A percentile compares a stretch with the other conserved stretches of the same genome.
Evolutionary conservation across 92 coral and sea anemone species (phyloP).

Genomic region (Bergia sp.): DNA sequence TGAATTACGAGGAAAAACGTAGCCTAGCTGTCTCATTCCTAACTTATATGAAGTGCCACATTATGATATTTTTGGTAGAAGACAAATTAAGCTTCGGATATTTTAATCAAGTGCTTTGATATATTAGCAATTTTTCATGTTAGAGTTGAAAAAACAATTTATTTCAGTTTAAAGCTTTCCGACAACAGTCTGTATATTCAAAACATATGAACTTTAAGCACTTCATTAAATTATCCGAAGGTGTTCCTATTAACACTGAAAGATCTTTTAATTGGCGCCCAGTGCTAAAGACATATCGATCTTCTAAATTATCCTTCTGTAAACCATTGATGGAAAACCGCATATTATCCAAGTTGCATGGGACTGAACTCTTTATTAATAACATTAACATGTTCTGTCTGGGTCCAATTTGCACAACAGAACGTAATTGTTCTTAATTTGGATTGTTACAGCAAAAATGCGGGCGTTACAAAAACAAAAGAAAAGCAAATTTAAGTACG

Average conservation of each 20-base stretch:
- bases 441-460: slow-evolving; percentile 6
- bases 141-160: not conserved
- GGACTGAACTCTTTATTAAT: not conserved
- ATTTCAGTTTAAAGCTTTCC: not conserved
- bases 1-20: too few species aligned
- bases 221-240: not conserved
- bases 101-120: not conserved
- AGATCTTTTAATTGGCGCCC: slow-evolving; percentile 12
- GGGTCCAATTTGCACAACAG: slow-evolving; percentile 13
- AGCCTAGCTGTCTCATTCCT: not conserved
- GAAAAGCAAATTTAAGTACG: not conserved
- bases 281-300: slow-evolving; percentile 1
- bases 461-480: not conserved
- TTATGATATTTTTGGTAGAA: too few species aligned
- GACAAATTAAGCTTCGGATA: not conserved
- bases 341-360: not conserved
- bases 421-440: not conserved
- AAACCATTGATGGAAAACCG: not conserved
- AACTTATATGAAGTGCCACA: not conserved
- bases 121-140: not conserved
- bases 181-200: not conserved
- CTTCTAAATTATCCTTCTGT: slow-evolving; percentile 4
- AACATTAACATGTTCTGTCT: slow-evolving; percentile 11
- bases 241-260: slow-evolving; percentile 3
- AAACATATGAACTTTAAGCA: not conserved